Base-by-base conservation (phyloP, 1,140 invertebrate genomes). In the Neodiprion fabricii region DNA sequence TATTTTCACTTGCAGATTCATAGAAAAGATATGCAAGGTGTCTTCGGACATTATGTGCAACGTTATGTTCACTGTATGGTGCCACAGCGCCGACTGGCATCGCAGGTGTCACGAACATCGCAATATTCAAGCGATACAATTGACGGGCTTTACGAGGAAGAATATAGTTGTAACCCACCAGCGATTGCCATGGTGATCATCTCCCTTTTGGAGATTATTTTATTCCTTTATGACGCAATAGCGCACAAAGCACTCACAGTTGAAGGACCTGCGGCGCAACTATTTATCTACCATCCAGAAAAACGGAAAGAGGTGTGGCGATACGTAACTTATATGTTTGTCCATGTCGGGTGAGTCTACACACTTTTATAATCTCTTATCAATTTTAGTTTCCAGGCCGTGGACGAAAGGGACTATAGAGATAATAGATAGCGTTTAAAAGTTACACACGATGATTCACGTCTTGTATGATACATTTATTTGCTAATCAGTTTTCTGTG, bases 311-410 rank as follows among this genome's bases (percentile, higher is more conserved):
- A 99, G 89, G 93, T 93, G 0, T 99, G 97, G 97, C 91, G 98
- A 79, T 99, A 94, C 85, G 70, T 99, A 9, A 95, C 96, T 1
- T 99, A 99, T 85, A 98, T 99, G 96, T 94, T 99, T 84, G 97
- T 99, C 50, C 98, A 99, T 88, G 94, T 97, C 74, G 97, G 97
- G 94, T 95, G 85, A 90, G 91, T 90, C 17, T 47, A 61, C 28
- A 40, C 28, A 40, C 28, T 40, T 40, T 40, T 40, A 40, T 40
- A 69, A n/a, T 73, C 23, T 72, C 12, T 70, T 83, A 11, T 84
- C 83, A 83, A 1, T 70, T 40, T 40, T 40, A 40, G 1, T 40
- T 40, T 40, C 28, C 28, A 40, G 28, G 28, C 28, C 1, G 1
- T 40, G 28, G 5, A 40, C 5, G 5, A 40, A 5, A 40, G 28